A percentile compares a stretch with the other conserved stretches of the same genome.
Conservation (phyloP, 2,797 vertebrate species). For the Oreochromis grahami region DNA sequence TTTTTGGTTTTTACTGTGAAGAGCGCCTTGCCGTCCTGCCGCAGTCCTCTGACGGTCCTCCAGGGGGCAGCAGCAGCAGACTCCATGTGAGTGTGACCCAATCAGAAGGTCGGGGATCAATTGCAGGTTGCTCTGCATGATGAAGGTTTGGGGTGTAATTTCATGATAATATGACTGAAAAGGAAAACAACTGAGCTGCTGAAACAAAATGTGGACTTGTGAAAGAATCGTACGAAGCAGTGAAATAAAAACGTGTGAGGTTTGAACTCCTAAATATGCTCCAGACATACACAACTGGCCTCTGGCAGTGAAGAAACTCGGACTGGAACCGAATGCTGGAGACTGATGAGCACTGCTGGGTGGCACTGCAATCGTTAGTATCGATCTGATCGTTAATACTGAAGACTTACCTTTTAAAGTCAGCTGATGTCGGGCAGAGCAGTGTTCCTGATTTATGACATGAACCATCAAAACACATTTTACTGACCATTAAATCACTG, state of each 20-base stretch:
- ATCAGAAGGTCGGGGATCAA: not conserved
- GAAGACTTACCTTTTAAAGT: not conserved
- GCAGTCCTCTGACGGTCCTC: not conserved
- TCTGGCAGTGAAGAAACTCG: not conserved
- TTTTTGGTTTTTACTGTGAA: not conserved
- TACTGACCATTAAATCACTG: not conserved
- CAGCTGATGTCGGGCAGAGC: not conserved
- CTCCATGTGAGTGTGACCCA: not conserved
- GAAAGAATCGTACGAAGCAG: not conserved
- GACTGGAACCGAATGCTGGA: not conserved
- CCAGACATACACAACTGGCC: not conserved
- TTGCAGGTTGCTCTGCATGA: not conserved
- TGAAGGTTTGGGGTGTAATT: not conserved
- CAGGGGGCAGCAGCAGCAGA: not conserved
- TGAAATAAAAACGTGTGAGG: not conserved
- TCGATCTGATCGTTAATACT: not conserved
- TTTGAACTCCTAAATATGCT: not conserved
- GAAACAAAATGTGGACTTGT: not conserved
- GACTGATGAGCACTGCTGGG: not conserved
- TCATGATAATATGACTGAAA: not conserved
- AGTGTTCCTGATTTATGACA: not conserved
- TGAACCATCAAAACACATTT: not conserved
- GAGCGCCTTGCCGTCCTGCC: fast-evolving
- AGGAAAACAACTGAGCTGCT: not conserved
- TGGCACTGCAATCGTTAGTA: not conserved